These are phyloP conservation scores for Criorhina ranunculi DNA, from an alignment of 2,888 invertebrate species.

Conservation along the genomic window DNA sequence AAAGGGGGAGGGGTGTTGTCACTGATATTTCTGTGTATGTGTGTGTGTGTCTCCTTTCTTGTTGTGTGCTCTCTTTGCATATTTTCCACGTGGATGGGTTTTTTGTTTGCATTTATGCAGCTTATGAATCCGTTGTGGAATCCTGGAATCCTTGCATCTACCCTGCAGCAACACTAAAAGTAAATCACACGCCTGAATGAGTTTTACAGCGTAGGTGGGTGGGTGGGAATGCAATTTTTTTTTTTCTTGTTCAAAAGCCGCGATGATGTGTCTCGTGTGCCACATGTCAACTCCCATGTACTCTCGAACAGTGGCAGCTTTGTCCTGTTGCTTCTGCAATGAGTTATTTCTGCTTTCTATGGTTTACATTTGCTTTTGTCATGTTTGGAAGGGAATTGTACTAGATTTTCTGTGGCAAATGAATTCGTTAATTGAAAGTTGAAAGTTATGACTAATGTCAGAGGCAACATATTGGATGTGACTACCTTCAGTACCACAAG, in stretches of 20 bases:
- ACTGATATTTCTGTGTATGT: neutral
- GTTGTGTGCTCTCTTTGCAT: constrained; percentile 45
- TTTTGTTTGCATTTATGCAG: constrained; percentile 67
- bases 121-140: constrained; percentile 64
- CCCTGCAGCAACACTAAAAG: constrained; percentile 51
- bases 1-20: constrained; percentile 9
- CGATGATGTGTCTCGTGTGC: constrained; percentile 60
- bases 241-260: constrained; percentile 26
- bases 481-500: too few species aligned
- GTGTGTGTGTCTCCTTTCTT: constrained; percentile 8
- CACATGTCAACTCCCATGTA: constrained; percentile 72
- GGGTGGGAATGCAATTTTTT: constrained; percentile 27
- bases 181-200: constrained; percentile 71
- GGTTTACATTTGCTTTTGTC: neutral
- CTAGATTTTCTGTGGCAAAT: neutral
- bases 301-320: constrained; percentile 53
- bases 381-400: neutral
- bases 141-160: constrained; percentile 42
- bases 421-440: constrained; percentile 15
- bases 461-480: neutral
- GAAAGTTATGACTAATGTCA: neutral
- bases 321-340: constrained; percentile 61
- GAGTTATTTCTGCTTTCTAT: neutral
- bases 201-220: constrained; percentile 46
- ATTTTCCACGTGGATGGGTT: constrained; percentile 65